Evolutionary conservation across 2,113 vertebrate species (phyloP).

Genomic region (Calidris pygmaea): DNA sequence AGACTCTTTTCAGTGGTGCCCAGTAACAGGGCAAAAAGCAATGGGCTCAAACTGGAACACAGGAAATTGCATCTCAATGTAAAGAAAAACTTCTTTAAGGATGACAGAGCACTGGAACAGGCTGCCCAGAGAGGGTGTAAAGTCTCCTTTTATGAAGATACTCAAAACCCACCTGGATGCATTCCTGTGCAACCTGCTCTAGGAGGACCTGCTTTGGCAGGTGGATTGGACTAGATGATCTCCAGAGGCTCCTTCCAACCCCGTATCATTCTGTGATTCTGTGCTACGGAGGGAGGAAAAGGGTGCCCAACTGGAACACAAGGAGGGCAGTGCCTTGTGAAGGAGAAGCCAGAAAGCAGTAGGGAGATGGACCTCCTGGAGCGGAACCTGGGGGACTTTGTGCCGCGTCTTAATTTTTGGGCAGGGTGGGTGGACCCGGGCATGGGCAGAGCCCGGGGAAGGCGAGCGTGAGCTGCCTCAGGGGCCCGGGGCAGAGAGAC

Average conservation of each 20-base stretch:
- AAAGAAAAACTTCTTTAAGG: background rate
- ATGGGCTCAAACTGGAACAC: too few species aligned
- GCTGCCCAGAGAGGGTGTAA: background rate
- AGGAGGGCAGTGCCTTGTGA: background rate
- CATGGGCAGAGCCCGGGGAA: background rate
- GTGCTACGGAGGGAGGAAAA: background rate
- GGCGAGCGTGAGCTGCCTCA: accelerated
- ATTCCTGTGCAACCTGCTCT: background rate
- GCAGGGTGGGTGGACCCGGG: background rate
- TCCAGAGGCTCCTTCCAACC: background rate
- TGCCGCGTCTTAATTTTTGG: background rate
- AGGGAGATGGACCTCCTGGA: accelerated
- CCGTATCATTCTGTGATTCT: background rate
- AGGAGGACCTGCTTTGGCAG: background rate
- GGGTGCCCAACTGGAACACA: background rate
- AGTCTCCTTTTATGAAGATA: background rate
- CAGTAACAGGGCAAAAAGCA: too few species aligned
- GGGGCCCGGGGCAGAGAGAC: background rate
- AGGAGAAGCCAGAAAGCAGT: background rate
- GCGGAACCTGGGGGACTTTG: background rate
- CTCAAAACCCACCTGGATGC: background rate
- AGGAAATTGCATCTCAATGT: too few species aligned
- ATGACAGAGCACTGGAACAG: background rate
- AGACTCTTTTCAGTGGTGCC: too few species aligned
- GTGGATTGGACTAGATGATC: background rate